Percentiles rank a stretch among this genome's conserved stretches.
These are phyloP conservation scores for Allygus modestus DNA, from an alignment of 2,888 invertebrate genomes.

Conservation along the genomic window DNA sequence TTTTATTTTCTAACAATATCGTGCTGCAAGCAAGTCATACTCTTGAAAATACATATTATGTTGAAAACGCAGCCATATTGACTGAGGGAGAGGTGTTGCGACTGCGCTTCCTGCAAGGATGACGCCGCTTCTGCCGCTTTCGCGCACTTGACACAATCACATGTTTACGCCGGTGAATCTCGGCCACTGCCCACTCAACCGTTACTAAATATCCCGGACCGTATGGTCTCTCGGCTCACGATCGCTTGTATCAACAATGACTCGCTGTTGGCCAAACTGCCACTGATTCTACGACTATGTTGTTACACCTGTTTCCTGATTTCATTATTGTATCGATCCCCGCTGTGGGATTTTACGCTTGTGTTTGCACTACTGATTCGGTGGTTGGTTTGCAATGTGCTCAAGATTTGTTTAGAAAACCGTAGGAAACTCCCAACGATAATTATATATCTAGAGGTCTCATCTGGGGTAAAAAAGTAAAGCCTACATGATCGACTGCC, in stretches of 20 bases:
- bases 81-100: neutral
- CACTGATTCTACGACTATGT: neutral
- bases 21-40: too few species aligned
- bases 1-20: too few species aligned
- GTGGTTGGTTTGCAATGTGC: too few species aligned
- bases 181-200: slow-evolving; percentile 13
- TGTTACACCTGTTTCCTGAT: slow-evolving; percentile 9
- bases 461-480: too few species aligned
- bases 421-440: too few species aligned
- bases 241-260: slow-evolving; percentile 14
- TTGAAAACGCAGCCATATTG: neutral
- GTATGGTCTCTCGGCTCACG: neutral
- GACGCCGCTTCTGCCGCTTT: neutral
- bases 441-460: too few species aligned
- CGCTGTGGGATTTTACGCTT: too few species aligned
- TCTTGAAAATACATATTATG: too few species aligned
- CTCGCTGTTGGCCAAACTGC: slow-evolving; percentile 21
- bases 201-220: neutral
- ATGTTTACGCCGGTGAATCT: neutral
- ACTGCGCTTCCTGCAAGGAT: neutral
- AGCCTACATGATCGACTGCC: too few species aligned
- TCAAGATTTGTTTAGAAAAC: too few species aligned
- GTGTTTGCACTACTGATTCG: too few species aligned
- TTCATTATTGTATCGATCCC: neutral
- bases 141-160: slow-evolving; percentile 47